These are phyloP conservation scores for Drosophila aff. DNA, from an alignment of 1,140 invertebrate genomes.

Conservation along the genomic window DNA sequence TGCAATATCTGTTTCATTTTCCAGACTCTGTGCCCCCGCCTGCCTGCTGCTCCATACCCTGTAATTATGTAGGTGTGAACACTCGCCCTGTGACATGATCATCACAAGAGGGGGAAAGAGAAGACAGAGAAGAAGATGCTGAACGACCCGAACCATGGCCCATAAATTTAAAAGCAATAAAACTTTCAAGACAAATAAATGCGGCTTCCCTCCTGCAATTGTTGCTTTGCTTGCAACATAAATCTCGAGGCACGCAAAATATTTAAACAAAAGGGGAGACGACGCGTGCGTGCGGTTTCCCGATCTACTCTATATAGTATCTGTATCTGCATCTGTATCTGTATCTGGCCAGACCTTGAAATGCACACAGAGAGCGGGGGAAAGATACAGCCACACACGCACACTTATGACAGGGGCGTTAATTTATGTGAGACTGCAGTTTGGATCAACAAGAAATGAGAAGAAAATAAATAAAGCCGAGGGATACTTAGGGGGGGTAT, in stretches of 20 bases:
- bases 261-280: conserved; percentile 66
- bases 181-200: conserved; percentile 84
- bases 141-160: conserved; percentile 24
- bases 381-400: neutral
- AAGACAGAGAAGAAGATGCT: conserved; percentile 4
- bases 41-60: neutral
- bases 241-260: conserved; percentile 77
- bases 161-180: conserved; percentile 84
- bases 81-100: conserved; percentile 51
- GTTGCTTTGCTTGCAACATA: conserved; percentile 48
- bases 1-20: conserved; percentile 19
- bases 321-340: conserved; percentile 9
- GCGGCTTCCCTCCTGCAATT: conserved; percentile 56
- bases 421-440: conserved; percentile 71
- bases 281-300: conserved; percentile 68
- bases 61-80: conserved; percentile 74
- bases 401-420: conserved; percentile 78
- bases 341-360: conserved; percentile 69
- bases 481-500: neutral
- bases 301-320: conserved; percentile 11
- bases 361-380: conserved; percentile 40
- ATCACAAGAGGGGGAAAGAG: conserved; percentile 5
- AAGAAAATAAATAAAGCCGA: neutral
- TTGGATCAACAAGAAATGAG: conserved; percentile 3
- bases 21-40: neutral